These are phyloP conservation scores for Mallotus villosus DNA, from an alignment of 2,797 vertebrate genomes.

Conservation along the genomic window DNA sequence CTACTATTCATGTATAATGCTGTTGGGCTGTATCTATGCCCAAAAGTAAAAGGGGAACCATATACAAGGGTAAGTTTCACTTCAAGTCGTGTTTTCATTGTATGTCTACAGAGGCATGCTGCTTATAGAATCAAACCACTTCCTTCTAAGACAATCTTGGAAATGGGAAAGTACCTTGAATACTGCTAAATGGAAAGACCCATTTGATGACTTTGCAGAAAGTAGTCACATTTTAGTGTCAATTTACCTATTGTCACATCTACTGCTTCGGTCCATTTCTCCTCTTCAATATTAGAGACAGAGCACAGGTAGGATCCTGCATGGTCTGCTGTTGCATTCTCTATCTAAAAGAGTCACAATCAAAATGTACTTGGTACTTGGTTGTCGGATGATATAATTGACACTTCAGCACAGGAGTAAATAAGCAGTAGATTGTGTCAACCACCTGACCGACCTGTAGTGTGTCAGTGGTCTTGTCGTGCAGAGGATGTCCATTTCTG, in stretches of 20 bases:
- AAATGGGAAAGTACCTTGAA: conserved; percentile 74
- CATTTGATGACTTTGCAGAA: conserved; percentile 23
- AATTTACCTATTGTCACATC: conserved; percentile 73
- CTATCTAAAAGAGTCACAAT: conserved; percentile 67
- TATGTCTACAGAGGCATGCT: conserved; percentile 36
- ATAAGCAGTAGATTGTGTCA: conserved; percentile 14
- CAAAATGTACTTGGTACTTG: conserved; percentile 4
- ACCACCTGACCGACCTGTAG: conserved; percentile 68
- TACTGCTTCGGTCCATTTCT: conserved; percentile 80
- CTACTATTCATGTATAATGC: background rate
- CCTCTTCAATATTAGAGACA: conserved; percentile 75
- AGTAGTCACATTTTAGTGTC: conserved; percentile 15
- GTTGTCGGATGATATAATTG: conserved; percentile 11
- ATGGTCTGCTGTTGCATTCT: conserved; percentile 56
- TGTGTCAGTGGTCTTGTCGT: conserved; percentile 61
- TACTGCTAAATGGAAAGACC: conserved; percentile 57
- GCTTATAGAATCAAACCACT: conserved; percentile 59
- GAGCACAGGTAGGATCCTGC: conserved; percentile 81
- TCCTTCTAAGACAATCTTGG: conserved; percentile 56
- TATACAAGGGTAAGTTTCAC: conserved; percentile 60
- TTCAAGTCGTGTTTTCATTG: conserved; percentile 65
- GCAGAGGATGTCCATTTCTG: conserved; percentile 75
- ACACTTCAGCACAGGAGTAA: conserved; percentile 5
- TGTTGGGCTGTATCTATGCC: background rate
- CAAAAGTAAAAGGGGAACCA: conserved; percentile 39